Conservation (phyloP, 2,797 vertebrate species). For the Holocentrus rufus region DNA sequence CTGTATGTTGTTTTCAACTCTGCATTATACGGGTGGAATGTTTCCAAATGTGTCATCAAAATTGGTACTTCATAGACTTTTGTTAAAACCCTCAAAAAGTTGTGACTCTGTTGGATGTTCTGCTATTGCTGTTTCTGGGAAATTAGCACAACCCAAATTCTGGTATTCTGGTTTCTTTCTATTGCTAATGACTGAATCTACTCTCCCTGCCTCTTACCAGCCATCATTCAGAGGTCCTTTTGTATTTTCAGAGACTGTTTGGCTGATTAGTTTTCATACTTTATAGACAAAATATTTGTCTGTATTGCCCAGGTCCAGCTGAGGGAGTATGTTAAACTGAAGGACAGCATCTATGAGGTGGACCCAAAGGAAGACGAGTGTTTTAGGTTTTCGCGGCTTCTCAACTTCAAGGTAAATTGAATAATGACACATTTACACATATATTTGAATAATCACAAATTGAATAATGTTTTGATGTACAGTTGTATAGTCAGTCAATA, state of each 20-base stretch:
- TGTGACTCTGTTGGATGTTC: neutral
- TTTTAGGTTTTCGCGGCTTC: slow-evolving; percentile 86
- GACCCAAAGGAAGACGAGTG: slow-evolving; percentile 84
- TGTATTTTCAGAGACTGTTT: neutral
- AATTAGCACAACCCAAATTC: neutral
- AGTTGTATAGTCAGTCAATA: too few species aligned
- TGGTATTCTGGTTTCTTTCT: neutral
- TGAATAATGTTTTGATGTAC: too few species aligned
- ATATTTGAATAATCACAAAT: too few species aligned
- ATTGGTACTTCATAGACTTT: too few species aligned
- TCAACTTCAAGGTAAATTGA: slow-evolving; percentile 86
- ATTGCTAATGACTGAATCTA: too few species aligned
- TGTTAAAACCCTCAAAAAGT: too few species aligned
- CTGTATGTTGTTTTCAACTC: slow-evolving; percentile 80
- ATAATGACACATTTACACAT: too few species aligned
- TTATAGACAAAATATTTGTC: too few species aligned
- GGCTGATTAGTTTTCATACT: neutral
- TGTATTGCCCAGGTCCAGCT: slow-evolving; percentile 87
- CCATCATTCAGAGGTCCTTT: too few species aligned
- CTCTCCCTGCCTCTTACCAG: too few species aligned
- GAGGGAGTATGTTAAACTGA: slow-evolving; percentile 92
- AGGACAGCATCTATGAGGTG: slow-evolving; percentile 89
- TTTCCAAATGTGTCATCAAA: too few species aligned
- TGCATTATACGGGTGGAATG: too few species aligned
- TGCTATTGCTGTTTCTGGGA: neutral